Base-by-base conservation (phyloP, 2,113 vertebrate genomes). In the Montifringilla adamsi region DNA sequence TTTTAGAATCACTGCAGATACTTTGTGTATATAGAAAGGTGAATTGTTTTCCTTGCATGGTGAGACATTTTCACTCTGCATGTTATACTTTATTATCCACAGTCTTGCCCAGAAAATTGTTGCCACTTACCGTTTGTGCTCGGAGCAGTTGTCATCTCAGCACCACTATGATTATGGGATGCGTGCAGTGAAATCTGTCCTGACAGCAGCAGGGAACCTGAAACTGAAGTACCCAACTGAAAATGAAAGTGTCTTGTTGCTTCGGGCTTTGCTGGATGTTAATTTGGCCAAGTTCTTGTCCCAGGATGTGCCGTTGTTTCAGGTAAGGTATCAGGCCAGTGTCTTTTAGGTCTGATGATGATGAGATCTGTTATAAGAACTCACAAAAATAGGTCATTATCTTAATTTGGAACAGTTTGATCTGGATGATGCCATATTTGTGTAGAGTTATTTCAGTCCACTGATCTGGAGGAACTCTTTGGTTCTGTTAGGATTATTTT, bases 141-240 rank as follows among this genome's bases (percentile, higher is more conserved):
- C 99, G 0, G 99, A 99, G 96, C 99, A 99, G 94, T 94, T 99
- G 49, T 99, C 99, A 5, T 99, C 99, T 17, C 99, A 99, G 96
- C 98, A 98, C 87, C 99, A 99, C 97, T 99, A 99, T 6, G 98
- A 99, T 95, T 99, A 99, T 0, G 98, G 99, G 7, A 99, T 99
- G 99, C 98, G 98, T 8, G 99, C 99, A 0, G 99, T 99, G 24
- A 99, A 99, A 96, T 99, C 99, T 4, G 99, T 99, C 73, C 98
- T 99, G 93, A 99, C 99, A 11, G 99, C 99, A 5, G 98, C 99
- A 18, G 99, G 99, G 50, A 99, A 99, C 96, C 97, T 99, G 12
- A 99, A 99, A 82, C 98, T 99, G 43, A 99, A 98, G 87, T 99
- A 98, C 84, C 98, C 98, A 0, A n/a, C 96, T 39, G 98, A 99